A percentile compares a stretch with the other conserved stretches of the same genome.
These are phyloP conservation scores for Aphodius granarius DNA, from an alignment of 2,888 invertebrate species.

Conservation along the genomic window DNA sequence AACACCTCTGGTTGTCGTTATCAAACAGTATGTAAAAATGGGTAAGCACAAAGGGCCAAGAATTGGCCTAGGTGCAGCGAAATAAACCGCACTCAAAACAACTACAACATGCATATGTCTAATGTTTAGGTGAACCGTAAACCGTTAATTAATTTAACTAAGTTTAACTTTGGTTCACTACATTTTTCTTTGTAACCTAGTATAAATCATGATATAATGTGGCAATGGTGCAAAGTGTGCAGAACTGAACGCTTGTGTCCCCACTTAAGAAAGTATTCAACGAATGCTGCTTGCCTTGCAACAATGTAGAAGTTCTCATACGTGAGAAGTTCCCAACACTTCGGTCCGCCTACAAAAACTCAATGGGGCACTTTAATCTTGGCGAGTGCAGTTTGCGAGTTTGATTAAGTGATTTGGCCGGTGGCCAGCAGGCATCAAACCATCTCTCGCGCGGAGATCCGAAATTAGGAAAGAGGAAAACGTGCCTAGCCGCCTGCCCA, in stretches of 20 bases:
- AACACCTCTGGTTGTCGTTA: no score
- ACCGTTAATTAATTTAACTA: no score
- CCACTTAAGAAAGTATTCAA: background rate
- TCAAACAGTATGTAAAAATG: no score
- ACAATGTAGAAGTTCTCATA: background rate
- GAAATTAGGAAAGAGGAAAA: slow-evolving; percentile 27
- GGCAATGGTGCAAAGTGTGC: background rate
- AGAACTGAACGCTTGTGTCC: background rate
- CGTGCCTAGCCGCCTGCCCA: background rate
- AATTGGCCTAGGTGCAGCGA: no score
- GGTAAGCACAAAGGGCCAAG: no score
- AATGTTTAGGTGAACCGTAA: no score
- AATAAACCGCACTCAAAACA: no score
- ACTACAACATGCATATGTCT: no score
- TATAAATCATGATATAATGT: background rate
- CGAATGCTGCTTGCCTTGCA: background rate
- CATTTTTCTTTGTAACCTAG: no score
- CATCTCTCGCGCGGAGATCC: slow-evolving; percentile 23
- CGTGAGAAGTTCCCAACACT: background rate
- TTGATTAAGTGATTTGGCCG: slow-evolving; percentile 32
- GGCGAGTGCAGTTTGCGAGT: slow-evolving; percentile 22
- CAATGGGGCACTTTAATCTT: slow-evolving; percentile 1
- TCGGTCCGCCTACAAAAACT: background rate
- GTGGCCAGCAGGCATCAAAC: slow-evolving; percentile 28
- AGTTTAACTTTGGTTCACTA: no score